Percentiles rank a stretch among this genome's conserved stretches.
Evolutionary conservation across 2,888 invertebrate genomes (phyloP).

Genomic region (Eustalomyia histrio): DNA sequence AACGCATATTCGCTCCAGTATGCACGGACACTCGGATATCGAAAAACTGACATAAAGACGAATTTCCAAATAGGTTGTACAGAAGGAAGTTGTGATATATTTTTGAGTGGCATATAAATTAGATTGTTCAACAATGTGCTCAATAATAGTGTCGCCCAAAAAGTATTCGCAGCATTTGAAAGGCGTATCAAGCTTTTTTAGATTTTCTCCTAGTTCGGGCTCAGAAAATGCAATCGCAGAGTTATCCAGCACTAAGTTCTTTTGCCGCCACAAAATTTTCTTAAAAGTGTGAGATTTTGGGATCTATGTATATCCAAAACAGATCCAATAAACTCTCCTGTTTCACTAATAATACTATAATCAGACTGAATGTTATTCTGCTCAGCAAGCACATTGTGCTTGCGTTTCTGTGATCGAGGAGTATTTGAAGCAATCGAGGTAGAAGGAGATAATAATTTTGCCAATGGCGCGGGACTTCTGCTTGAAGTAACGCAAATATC

Average conservation of each 20-base stretch:
- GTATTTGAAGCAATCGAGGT: no score
- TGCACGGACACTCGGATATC: conserved; percentile 54
- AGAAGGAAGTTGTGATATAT: conserved; percentile 61
- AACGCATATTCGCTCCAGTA: conserved; percentile 65
- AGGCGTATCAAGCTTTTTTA: no score
- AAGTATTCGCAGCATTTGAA: no score
- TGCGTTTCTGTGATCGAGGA: no score
- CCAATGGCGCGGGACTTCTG: conserved; percentile 19
- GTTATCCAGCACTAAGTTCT: no score
- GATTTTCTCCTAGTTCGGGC: no score
- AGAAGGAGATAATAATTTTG: conserved; percentile 25
- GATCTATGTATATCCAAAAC: no score
- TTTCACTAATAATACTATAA: not conserved
- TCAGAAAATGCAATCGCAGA: no score
- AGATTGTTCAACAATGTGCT: no score
- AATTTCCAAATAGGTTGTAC: conserved; percentile 48
- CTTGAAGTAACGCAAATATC: conserved; percentile 23
- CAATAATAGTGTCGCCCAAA: no score
- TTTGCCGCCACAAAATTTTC: conserved; percentile 55
- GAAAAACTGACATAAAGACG: conserved; percentile 57
- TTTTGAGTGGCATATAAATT: no score
- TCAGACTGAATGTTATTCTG: conserved; percentile 14
- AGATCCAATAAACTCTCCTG: no score
- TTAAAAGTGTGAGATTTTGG: conserved; percentile 36
- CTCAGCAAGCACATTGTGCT: conserved; percentile 33